Base-by-base conservation (phyloP, 2,113 vertebrate species). In the Donacobius atricapilla region DNA sequence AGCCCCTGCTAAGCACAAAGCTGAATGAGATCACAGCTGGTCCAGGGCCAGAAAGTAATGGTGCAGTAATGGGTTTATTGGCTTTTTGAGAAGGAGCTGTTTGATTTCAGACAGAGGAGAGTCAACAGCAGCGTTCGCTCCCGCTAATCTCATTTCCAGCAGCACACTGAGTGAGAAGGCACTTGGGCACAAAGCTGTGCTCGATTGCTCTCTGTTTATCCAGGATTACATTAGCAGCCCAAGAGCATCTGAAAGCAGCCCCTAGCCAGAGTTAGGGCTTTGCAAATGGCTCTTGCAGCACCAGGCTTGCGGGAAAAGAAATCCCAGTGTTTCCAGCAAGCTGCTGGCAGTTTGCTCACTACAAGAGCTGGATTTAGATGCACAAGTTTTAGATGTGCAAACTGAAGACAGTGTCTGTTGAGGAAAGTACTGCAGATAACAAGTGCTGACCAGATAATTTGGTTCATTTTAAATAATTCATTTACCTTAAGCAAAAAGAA, bases 1-100 rank as follows among this genome's bases (percentile, higher is more conserved):
- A 94, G 86, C 35, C 61, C 65, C 51, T 68, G 61, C 81, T 58
- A 51, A 90, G 79, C 75, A 83, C 71, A 73, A 69, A 88, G 71
- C 85, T 73, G 90, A 63, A 54, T 94, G 95, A 97, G 79, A 86
- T 97, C 95, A 95, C 80, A 57, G 64, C 94, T 97, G 95, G 92
- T 83, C 37, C 50, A 39, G 35, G 47, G 92, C 95, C 96, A 97
- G 79, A 57, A 88, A 61, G 42, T 92, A 95, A 93, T 94, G 92
- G 88, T 72, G 66, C 19, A 2, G 61, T 95, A 95, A 97, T 95
- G 90, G 92, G 70, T 95, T 92, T 92, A 96, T 93, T 81, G 88
- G 94, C 79, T 93, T 86, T 95, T 95, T 80, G 79, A 94, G 93
- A 68, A 86, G 82, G 82, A 88, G 64, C 71, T 90, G 93, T 78